Base-by-base conservation (phyloP, 2,888 invertebrate species). In the Didymodactylos carnosus region DNA sequence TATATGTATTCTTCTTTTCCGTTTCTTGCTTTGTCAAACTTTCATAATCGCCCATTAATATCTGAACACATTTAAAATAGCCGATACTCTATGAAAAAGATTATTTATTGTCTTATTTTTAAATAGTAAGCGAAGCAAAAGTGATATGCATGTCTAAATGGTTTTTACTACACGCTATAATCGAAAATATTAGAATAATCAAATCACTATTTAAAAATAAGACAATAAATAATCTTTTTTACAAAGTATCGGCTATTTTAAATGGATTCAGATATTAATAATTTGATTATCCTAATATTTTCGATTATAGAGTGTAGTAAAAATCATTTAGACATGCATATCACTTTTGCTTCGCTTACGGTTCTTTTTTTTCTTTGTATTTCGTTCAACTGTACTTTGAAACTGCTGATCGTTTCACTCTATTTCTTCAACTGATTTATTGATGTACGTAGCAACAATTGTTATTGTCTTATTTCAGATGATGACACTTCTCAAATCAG, bases 1-100 rank as follows among this genome's bases (percentile, higher is more conserved):
- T 88, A 80, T 91, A 91, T 75, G 88, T 87, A 76, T 89, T 88
- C 77, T 88, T 88, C 79, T 90, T 90, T 78, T 88, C 87, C 39
- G 86, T 84, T 80, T 91, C 90, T 80, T 89, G 88, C 76, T 87
- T 86, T 80, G 88, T 89, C 23, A 91, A 82, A 77, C 86, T 87
- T 79, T 91, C 90, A 80, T 89, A 89, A 78, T 88, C 85, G 39
- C 87, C 84, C 13, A 90, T 86, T 77, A 90, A 81, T 46, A 86
- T 78, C 39, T 82, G 79, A 71, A 85, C 78, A 41, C 80, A 79
- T 70, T 82, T 78, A 49, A 84, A 75, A 62, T 82, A 79, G 39
- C 62, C 35, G n/a, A n/a, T n/a, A n/a, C n/a, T n/a, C 46, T 49
- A 14, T 8, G 49, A 7, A n/a, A n/a, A 49, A 49, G 23, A 49